Evolutionary conservation across 2,797 vertebrate genomes (phyloP), one percentile per base, ranked within the genome.

Genomic region (Poeciliopsis turneri): DNA sequence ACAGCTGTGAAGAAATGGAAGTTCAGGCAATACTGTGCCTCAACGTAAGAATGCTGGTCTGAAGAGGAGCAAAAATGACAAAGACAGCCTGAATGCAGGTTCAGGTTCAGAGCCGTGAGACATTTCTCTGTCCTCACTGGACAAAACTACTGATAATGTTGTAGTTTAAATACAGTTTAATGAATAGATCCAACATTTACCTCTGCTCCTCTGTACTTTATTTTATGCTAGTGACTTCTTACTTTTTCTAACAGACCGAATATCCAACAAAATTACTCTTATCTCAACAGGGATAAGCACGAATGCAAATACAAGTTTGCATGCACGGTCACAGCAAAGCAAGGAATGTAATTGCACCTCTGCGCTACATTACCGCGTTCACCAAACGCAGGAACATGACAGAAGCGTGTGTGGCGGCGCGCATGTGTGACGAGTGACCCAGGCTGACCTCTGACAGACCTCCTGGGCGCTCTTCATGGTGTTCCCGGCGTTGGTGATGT

Each of bases 391-490:
- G 18, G 36, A 53, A 46, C 10, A 25, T 10, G 10, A 53, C 5
- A 61, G 33, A 33, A 13, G 39, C 12, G 7, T 25, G 30, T 15
- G 41, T n/a, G 15, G 28, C 13, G 41, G 8, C 6, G 36, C 10
- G 7, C 25, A 8, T 2, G n/a, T 45, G 2, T 3, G 10, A n/a
- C 41, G 33, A 68, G 64, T 45, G 68, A 11, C 23, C 9, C 23
- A 23, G 23, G 15, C 92, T 85, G 79, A 97, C 97, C 96, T 97
- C 87, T 97, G 96, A 84, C 97, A 97, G 72, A 97, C 94, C 43
- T 97, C 96, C 88, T 96, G 96, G 36, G 96, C 96, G 16, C 86
- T 93, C 89, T 97, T 97, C 97, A 97, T 97, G 73, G 95, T 96
- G 74, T 94, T 95, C 46, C 95, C 96, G 10, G 97, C 97, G 1